Conservation (phyloP, 2,113 vertebrate genomes). For the Paedocypris sp. region DNA sequence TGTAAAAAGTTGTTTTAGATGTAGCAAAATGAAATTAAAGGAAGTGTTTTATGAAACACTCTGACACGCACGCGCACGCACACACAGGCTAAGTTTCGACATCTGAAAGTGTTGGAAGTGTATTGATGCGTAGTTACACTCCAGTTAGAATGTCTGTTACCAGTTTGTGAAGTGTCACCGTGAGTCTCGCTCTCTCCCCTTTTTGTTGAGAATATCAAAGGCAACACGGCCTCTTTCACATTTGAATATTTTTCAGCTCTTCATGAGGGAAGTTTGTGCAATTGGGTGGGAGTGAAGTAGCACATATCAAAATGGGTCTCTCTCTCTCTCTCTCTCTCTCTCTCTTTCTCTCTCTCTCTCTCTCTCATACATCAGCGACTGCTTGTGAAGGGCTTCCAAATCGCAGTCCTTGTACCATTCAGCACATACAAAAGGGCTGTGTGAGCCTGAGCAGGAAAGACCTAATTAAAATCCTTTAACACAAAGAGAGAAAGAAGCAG, state of each 20-base stretch:
- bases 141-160: constrained; percentile 69
- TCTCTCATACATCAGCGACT: constrained; percentile 49
- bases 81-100: background rate
- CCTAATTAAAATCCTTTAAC: constrained; percentile 82
- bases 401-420: constrained; percentile 67
- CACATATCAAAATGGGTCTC: constrained; percentile 62
- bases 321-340: constrained; percentile 32
- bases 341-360: constrained; percentile 20
- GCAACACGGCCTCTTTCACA: constrained; percentile 83
- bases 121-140: constrained; percentile 54
- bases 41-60: background rate
- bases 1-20: no score
- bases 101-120: constrained; percentile 32
- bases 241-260: constrained; percentile 87
- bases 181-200: constrained; percentile 76
- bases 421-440: constrained; percentile 62
- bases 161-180: constrained; percentile 51
- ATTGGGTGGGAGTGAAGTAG: constrained; percentile 63
- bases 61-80: background rate
- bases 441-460: constrained; percentile 65
- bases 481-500: constrained; percentile 51
- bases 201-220: constrained; percentile 99
- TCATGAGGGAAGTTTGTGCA: constrained; percentile 64
- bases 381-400: constrained; percentile 53
- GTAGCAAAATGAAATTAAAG: background rate